Base-by-base conservation (phyloP, 2,113 vertebrate species). In the Xenopus borealis region DNA sequence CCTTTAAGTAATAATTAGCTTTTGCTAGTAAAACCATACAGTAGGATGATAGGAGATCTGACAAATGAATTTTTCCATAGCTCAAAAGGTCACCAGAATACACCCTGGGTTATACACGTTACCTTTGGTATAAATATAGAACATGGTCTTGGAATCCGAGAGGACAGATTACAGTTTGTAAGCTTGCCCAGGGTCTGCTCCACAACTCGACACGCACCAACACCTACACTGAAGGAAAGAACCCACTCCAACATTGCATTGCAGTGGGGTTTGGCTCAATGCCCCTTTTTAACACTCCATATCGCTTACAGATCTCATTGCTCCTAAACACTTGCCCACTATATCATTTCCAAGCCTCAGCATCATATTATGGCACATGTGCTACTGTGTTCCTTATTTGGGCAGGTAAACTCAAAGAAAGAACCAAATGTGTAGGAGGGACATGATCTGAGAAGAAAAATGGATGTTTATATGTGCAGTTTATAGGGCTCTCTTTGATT, bases 41-140 rank as follows among this genome's bases (percentile, higher is more conserved):
- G 47, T 55, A 55, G 16, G 7, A 55, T n/a, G 17, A n/a, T 1
- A 50, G 47, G 47, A 10, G 47, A 50, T 50, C 47, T 4, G 13
- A 50, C 14, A 13, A 50, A 50, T 10, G 1, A 50, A 50, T 40
- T 40, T n/a, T n/a, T 55, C 18, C 12, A 55, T 1, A 55, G 53
- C 53, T 55, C 17, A n/a, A 55, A 55, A 55, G 53, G 53, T 55
- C 53, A 55, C 14, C 33, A 40, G 16, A 16, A 55, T 8, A n/a
- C 14, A 55, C 53, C 53, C 14, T n/a, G 6, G 0, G 30, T 10
- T 46, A 40, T 23, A 45, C 7, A 23, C 44, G 14, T 40, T 33
- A 14, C 20, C 10, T 52, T 61, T 13, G 12, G 2, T 52, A 13
- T 53, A 69, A 62, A 69, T 75, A 62, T 75, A 69, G 72, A 18